phyloP scores from a whole-genome alignment of 2,113 vertebrate species.

The Cnemophilus loriae region DNA sequence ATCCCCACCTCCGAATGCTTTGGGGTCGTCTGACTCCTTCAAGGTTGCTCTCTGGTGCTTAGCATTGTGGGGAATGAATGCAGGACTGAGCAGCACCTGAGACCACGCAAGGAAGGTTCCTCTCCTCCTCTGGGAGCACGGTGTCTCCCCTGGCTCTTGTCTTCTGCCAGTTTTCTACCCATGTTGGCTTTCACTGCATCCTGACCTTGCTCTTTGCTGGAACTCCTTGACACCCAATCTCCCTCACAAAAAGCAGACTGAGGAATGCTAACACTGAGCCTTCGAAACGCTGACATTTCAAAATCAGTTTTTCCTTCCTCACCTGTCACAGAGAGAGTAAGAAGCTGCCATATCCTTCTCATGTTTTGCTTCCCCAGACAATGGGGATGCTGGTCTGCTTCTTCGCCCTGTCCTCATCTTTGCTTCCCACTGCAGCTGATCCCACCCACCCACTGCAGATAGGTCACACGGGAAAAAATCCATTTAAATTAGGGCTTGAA shows the following conservation, averaged over 20 bases:
- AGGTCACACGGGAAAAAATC: neutral
- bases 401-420: neutral
- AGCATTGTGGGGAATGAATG: neutral
- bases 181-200: neutral
- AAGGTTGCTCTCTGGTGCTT: neutral
- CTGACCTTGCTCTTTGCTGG: neutral
- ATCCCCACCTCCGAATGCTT: neutral
- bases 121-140: accelerated
- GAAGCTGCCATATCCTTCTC: neutral
- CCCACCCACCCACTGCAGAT: neutral
- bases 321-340: neutral
- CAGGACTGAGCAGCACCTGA: neutral
- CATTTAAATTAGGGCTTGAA: neutral
- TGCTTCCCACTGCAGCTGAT: neutral
- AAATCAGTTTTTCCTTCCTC: neutral
- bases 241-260: neutral
- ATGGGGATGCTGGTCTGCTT: neutral
- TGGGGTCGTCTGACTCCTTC: neutral
- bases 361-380: neutral
- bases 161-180: neutral
- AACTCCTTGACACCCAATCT: neutral
- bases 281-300: neutral
- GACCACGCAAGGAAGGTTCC: neutral
- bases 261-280: neutral
- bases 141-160: neutral